Evolutionary conservation across 2,797 vertebrate genomes (phyloP).

Genomic region (Amblyraja radiata): DNA sequence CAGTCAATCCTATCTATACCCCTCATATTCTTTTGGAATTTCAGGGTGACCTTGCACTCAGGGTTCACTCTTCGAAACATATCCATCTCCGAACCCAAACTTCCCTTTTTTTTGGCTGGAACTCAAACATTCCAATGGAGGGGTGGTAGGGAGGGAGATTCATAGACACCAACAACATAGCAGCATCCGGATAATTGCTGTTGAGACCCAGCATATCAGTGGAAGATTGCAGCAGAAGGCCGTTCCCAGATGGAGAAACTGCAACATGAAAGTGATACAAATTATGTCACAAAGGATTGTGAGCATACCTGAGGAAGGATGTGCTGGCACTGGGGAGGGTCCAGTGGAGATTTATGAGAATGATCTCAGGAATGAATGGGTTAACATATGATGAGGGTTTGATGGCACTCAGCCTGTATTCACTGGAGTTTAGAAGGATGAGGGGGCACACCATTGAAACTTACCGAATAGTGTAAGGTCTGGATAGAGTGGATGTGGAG

Average conservation of each 20-base stretch:
- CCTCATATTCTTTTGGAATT: background rate
- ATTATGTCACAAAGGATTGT: no score
- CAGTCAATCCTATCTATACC: no score
- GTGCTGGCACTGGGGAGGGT: no score
- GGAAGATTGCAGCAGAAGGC: background rate
- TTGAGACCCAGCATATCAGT: background rate
- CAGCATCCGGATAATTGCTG: background rate
- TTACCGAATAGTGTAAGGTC: no score
- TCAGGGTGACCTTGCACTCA: background rate
- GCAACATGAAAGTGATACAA: background rate
- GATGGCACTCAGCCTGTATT: no score
- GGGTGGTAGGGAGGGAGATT: background rate
- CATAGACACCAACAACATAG: background rate
- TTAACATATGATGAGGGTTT: no score
- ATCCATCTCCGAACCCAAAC: background rate
- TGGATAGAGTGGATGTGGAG: no score
- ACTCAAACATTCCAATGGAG: background rate
- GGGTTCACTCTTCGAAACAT: background rate
- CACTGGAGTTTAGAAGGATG: no score
- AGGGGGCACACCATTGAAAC: no score
- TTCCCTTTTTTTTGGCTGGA: background rate
- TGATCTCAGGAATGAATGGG: no score
- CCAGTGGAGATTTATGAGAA: no score
- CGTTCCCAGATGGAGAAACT: background rate
- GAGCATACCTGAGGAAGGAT: no score